A percentile compares a stretch with the other conserved stretches of the same genome.
phyloP scores from a whole-genome alignment of 2,113 vertebrate species.

The Coryphaenoides rupestris region DNA sequence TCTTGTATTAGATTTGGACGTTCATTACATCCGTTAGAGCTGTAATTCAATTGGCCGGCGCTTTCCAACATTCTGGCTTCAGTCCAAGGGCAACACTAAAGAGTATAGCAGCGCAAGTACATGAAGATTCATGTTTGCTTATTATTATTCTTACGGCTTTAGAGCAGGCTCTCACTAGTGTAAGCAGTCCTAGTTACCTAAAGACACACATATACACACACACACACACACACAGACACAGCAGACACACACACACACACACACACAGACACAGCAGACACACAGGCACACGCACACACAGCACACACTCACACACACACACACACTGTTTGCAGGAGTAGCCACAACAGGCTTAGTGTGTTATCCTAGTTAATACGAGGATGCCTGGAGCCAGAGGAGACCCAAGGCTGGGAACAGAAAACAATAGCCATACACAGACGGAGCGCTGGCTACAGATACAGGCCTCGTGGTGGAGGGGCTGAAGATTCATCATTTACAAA shows the following conservation, averaged over 20 bases:
- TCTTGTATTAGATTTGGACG: no score
- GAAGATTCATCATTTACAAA: no score
- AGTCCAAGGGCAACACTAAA: background rate
- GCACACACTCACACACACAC: background rate
- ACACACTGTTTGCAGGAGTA: constrained; percentile 15
- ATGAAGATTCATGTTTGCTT: background rate
- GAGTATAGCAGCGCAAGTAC: background rate
- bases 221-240: background rate
- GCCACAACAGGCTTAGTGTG: constrained; percentile 24
- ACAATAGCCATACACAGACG: no score
- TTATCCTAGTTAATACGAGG: constrained; percentile 1
- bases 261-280: background rate
- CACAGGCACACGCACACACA: background rate
- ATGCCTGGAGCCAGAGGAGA: constrained; percentile 5
- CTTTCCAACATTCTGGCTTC: no score
- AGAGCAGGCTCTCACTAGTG: background rate
- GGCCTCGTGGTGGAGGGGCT: background rate
- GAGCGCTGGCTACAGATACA: no score
- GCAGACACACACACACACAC: constrained; percentile 3
- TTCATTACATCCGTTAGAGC: no score
- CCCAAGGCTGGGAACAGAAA: constrained; percentile 1
- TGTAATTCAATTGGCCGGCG: no score
- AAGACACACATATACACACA: background rate
- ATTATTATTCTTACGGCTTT: no score
- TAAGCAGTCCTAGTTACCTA: background rate